These are phyloP conservation scores for Sylvietta virens DNA, from an alignment of 2,113 vertebrate species.

Conservation along the genomic window DNA sequence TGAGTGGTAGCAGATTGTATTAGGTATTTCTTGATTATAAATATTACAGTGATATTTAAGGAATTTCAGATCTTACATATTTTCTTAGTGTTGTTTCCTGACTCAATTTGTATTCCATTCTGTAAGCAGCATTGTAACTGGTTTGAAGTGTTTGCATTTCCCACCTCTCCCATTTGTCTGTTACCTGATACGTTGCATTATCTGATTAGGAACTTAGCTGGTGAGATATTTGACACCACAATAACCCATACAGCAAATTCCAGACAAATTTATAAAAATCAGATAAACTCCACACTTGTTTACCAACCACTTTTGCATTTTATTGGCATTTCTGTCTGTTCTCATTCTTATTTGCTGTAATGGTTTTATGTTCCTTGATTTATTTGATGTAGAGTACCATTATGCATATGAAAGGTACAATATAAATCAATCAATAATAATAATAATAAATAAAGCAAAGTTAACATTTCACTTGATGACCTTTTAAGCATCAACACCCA, in stretches of 20 bases:
- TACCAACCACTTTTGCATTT: neutral
- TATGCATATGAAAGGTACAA: neutral
- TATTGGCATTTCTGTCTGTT: neutral
- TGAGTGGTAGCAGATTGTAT: neutral
- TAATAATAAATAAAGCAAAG: neutral
- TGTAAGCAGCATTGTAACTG: neutral
- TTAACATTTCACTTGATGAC: neutral
- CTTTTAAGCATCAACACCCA: neutral
- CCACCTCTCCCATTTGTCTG: neutral
- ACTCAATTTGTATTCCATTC: neutral
- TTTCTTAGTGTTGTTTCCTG: neutral
- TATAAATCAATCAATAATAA: conserved; percentile 36
- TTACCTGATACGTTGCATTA: neutral
- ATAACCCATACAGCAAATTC: neutral
- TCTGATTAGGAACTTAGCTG: neutral
- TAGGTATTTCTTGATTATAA: conserved; percentile 3
- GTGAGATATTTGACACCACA: neutral
- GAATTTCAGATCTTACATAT: neutral
- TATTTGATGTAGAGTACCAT: neutral
- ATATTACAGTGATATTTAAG: neutral
- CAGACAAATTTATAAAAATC: neutral
- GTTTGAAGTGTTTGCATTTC: neutral
- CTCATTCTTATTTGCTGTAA: conserved; percentile 17
- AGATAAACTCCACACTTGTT: neutral
- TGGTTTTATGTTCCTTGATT: conserved; percentile 36